Evolutionary conservation across 2,797 vertebrate species (phyloP).

Genomic region (Lacerta viridis): DNA sequence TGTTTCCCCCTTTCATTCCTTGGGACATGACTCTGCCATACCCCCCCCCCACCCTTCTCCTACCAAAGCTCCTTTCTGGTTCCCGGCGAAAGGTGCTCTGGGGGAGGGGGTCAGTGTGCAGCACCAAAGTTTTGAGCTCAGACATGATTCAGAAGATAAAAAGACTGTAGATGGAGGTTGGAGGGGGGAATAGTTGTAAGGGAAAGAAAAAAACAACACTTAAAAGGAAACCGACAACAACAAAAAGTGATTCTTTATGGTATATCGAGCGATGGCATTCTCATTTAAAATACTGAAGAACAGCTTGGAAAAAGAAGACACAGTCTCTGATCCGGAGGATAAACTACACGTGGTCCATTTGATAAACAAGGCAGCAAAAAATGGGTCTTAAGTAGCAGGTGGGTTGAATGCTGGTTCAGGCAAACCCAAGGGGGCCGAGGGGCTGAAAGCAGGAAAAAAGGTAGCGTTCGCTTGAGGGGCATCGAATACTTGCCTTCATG

Average conservation of each 20-base stretch:
- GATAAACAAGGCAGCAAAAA: constrained; percentile 1
- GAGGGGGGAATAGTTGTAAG: background rate
- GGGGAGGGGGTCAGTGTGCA: background rate
- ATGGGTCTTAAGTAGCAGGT: background rate
- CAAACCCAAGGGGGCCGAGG: background rate
- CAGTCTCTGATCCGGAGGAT: background rate
- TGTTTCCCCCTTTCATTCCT: background rate
- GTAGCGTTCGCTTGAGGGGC: background rate
- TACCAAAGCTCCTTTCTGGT: background rate
- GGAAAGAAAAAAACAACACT: background rate
- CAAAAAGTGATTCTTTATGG: background rate
- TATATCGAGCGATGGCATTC: background rate
- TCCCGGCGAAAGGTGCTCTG: background rate
- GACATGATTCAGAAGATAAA: background rate
- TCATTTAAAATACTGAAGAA: constrained; percentile 7
- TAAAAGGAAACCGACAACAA: background rate
- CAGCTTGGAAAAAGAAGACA: background rate
- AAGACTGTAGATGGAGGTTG: background rate
- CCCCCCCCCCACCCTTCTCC: background rate
- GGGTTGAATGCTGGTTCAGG: background rate
- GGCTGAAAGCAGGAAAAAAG: background rate
- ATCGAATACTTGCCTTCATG: background rate
- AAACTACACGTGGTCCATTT: constrained; percentile 26
- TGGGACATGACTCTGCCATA: background rate
- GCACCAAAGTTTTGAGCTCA: background rate